Percentiles rank a stretch among this genome's conserved stretches.
Conservation (phyloP, 2,113 vertebrate genomes). For the Coturnix japonica region DNA sequence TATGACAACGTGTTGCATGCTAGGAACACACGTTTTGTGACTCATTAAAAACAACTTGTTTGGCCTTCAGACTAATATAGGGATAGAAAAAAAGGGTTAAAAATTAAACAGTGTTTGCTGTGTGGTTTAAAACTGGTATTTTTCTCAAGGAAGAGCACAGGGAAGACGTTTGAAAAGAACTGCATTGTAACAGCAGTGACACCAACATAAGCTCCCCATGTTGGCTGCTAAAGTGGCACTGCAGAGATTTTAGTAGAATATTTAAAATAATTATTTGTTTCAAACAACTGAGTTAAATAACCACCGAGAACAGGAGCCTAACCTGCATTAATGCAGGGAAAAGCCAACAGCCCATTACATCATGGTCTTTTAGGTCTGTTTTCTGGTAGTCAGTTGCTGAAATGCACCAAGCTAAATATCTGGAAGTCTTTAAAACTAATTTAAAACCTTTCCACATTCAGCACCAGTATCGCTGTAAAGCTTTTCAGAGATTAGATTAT, state of each 20-base stretch:
- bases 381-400: neutral
- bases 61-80: neutral
- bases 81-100: neutral
- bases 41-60: neutral
- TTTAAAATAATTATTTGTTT: neutral
- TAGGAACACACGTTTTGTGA: conserved; percentile 17
- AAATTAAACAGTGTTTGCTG: neutral
- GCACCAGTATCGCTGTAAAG: neutral
- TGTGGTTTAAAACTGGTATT: neutral
- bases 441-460: neutral
- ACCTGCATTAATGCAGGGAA: neutral
- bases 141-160: conserved; percentile 41
- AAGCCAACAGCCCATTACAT: neutral
- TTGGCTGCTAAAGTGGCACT: neutral
- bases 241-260: neutral
- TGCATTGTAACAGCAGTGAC: neutral
- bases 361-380: neutral
- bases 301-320: neutral
- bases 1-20: conserved; percentile 30
- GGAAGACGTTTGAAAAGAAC: neutral
- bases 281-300: neutral
- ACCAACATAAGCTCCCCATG: neutral
- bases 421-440: neutral
- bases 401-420: neutral
- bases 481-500: neutral